Conservation (phyloP, 2,888 invertebrate genomes). For the Psococerastis gibbosa region DNA sequence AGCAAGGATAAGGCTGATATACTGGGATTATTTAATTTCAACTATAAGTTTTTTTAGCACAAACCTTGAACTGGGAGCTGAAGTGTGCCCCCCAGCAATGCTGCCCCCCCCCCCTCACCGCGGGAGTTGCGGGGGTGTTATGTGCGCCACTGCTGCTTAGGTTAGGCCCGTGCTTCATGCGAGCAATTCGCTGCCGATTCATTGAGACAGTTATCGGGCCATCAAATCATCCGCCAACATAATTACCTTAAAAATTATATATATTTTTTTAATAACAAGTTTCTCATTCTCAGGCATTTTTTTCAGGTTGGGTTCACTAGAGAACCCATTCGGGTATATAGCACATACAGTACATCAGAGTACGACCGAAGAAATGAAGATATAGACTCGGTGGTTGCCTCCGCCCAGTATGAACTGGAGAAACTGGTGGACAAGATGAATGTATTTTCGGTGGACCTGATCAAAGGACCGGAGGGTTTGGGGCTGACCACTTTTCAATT, state of each 20-base stretch:
- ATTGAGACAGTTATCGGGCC: too few relatives aligned
- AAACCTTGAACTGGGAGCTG: too few relatives aligned
- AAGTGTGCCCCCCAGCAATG: too few relatives aligned
- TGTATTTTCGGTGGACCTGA: slow-evolving; percentile 80
- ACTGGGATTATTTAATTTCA: too few relatives aligned
- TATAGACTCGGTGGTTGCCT: slow-evolving; percentile 96
- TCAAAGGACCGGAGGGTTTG: slow-evolving; percentile 88
- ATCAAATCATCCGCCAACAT: not conserved
- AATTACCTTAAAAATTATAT: slow-evolving; percentile 3
- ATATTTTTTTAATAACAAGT: slow-evolving; percentile 11
- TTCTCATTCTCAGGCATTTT: not conserved
- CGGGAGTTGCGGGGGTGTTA: too few relatives aligned
- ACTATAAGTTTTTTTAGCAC: too few relatives aligned
- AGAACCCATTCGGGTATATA: slow-evolving; percentile 44
- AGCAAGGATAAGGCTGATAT: too few relatives aligned
- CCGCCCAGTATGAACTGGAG: slow-evolving; percentile 97
- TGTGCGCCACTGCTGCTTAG: too few relatives aligned
- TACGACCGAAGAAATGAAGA: slow-evolving; percentile 98
- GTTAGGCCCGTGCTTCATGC: too few relatives aligned
- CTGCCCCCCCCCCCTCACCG: too few relatives aligned
- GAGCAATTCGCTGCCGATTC: too few relatives aligned
- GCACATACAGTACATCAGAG: slow-evolving; percentile 88
- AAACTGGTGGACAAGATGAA: slow-evolving; percentile 98
- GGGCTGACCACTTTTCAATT: slow-evolving; percentile 97
- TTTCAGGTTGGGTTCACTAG: not conserved